Conservation (phyloP, 2,888 invertebrate species). For the Drosophila demipolita region DNA sequence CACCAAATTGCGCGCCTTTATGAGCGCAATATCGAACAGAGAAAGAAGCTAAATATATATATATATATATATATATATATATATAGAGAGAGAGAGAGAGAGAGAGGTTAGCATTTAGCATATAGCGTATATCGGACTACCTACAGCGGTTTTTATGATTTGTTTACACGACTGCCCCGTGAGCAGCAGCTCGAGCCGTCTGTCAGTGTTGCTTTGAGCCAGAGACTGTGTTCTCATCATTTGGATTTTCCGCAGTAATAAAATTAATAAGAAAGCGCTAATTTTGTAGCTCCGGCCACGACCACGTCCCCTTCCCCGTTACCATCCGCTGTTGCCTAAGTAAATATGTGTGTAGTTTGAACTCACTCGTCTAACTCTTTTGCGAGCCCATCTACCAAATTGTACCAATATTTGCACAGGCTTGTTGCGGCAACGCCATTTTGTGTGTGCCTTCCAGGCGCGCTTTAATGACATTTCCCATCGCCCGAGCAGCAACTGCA, state of each 20-base stretch:
- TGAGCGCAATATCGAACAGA: conserved; percentile 22
- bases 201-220: conserved; percentile 21
- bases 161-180: conserved; percentile 69
- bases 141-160: conserved; percentile 74
- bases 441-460: conserved; percentile 42
- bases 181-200: conserved; percentile 26
- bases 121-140: conserved; percentile 42
- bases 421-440: conserved; percentile 55
- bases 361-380: conserved; percentile 53
- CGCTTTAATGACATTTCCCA: conserved; percentile 46
- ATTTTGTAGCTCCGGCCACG: conserved; percentile 73
- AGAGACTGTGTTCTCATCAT: conserved; percentile 59
- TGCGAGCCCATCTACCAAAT: conserved; percentile 46
- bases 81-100: not conserved
- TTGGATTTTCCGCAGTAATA: conserved; percentile 81
- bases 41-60: not conserved
- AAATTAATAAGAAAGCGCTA: conserved; percentile 85
- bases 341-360: conserved; percentile 35
- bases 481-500: conserved; percentile 5
- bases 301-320: conserved; percentile 14
- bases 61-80: too few relatives aligned
- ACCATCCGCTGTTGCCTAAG: conserved; percentile 40
- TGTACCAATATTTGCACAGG: conserved; percentile 74
- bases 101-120: conserved; percentile 3
- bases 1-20: conserved; percentile 52